phyloP scores from a whole-genome alignment of 2,888 invertebrate genomes.

The Noctuana brunneofusca region DNA sequence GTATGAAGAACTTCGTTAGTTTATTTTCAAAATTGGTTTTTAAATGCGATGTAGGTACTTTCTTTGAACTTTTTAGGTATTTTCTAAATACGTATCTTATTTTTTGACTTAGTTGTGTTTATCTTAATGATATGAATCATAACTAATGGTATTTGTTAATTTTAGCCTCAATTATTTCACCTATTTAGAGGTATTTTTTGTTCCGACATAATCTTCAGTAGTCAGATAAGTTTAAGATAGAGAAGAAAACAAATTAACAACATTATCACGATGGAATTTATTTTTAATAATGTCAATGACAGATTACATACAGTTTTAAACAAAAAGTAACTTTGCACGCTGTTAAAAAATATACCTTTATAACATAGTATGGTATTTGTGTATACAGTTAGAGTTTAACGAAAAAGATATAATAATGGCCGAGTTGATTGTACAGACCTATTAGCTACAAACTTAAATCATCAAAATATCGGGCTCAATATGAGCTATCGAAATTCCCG shows the following conservation, averaged over 20 bases:
- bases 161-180: no score
- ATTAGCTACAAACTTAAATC: conserved; percentile 69
- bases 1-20: background rate
- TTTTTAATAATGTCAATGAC: conserved; percentile 74
- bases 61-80: background rate
- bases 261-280: conserved; percentile 74
- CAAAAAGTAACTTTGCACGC: conserved; percentile 58
- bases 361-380: conserved; percentile 60
- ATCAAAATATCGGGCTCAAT: conserved; percentile 78
- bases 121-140: no score
- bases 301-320: conserved; percentile 72
- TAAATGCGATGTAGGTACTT: background rate
- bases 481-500: conserved; percentile 79
- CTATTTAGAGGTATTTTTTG: no score
- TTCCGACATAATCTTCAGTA: no score
- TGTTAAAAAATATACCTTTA: conserved; percentile 63
- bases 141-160: no score
- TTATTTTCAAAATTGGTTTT: background rate
- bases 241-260: conserved; percentile 52
- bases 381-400: conserved; percentile 60
- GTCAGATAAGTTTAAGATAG: background rate
- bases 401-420: conserved; percentile 68
- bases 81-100: no score
- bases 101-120: no score
- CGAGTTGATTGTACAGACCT: conserved; percentile 61